These are phyloP conservation scores for Notothenia rossii DNA, from an alignment of 2,113 vertebrate genomes.

Conservation along the genomic window DNA sequence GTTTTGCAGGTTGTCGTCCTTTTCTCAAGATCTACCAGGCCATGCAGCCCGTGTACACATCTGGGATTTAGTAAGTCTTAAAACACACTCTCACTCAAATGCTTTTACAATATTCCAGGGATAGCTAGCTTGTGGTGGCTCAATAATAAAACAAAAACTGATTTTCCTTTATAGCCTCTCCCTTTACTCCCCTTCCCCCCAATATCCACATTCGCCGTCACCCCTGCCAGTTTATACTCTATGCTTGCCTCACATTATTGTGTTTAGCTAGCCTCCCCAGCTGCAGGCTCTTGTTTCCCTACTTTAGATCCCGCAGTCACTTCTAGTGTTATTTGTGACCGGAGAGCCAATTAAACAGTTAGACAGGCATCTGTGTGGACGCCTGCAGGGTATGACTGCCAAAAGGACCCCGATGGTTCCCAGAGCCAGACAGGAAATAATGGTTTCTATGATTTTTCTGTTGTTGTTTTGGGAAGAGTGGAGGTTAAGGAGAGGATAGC, in stretches of 20 bases:
- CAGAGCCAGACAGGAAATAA: constrained; percentile 68
- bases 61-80: constrained; percentile 95
- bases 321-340: constrained; percentile 60
- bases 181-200: constrained; percentile 28
- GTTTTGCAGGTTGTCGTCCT: constrained; percentile 92
- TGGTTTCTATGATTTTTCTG: constrained; percentile 49
- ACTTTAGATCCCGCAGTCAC: constrained; percentile 53
- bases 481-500: neutral
- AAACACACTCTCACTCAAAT: constrained; percentile 49
- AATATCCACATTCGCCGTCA: constrained; percentile 44
- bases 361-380: constrained; percentile 63
- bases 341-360: constrained; percentile 62
- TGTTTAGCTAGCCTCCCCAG: constrained; percentile 68
- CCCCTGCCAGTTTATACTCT: constrained; percentile 47
- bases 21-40: constrained; percentile 99
- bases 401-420: constrained; percentile 49
- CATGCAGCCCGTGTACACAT: constrained; percentile 99
- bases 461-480: constrained; percentile 56
- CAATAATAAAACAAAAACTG: constrained; percentile 59
- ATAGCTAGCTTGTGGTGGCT: constrained; percentile 56
- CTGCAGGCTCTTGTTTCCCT: constrained; percentile 65
- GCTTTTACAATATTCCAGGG: constrained; percentile 71
- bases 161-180: constrained; percentile 66
- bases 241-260: constrained; percentile 51
- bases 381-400: constrained; percentile 48